A percentile compares a stretch with the other conserved stretches of the same genome.
phyloP scores from a whole-genome alignment of 2,797 vertebrate genomes.

The Danio aesculapii region DNA sequence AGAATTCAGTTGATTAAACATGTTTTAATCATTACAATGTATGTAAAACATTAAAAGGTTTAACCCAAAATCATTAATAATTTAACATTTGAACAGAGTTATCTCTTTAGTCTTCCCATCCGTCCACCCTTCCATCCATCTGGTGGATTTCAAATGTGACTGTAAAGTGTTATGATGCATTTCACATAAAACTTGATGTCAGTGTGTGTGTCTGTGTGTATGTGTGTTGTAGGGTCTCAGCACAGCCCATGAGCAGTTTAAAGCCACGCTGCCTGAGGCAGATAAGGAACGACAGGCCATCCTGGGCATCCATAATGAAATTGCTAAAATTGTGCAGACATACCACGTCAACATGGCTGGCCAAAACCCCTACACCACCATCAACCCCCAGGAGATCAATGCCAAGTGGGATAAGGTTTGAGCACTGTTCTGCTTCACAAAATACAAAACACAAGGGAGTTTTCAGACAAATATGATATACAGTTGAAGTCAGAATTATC shows the following conservation, averaged over 20 bases:
- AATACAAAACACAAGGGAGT: constrained; percentile 1
- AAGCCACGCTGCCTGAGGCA: constrained; percentile 94
- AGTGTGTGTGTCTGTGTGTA: constrained; percentile 39
- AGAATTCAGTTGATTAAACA: background rate
- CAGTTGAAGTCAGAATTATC: too few relatives aligned
- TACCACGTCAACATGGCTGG: constrained; percentile 97
- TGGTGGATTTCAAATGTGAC: background rate
- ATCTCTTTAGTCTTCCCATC: background rate
- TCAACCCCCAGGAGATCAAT: constrained; percentile 95
- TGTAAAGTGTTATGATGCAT: background rate
- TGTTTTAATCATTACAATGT: background rate
- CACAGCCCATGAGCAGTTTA: constrained; percentile 97
- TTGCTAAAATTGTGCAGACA: constrained; percentile 96
- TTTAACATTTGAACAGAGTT: background rate
- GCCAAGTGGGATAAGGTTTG: constrained; percentile 96
- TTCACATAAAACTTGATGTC: background rate
- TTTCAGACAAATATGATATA: background rate
- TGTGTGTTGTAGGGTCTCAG: constrained; percentile 85
- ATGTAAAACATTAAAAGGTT: background rate
- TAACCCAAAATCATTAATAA: background rate
- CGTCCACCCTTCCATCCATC: background rate
- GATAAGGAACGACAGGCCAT: constrained; percentile 97
- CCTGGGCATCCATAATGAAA: constrained; percentile 97
- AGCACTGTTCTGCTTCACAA: background rate
- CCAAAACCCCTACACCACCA: constrained; percentile 94